Base-by-base conservation (phyloP, 35 echinoderm and acorn worm genomes). In the Amphiura filiformis region DNA sequence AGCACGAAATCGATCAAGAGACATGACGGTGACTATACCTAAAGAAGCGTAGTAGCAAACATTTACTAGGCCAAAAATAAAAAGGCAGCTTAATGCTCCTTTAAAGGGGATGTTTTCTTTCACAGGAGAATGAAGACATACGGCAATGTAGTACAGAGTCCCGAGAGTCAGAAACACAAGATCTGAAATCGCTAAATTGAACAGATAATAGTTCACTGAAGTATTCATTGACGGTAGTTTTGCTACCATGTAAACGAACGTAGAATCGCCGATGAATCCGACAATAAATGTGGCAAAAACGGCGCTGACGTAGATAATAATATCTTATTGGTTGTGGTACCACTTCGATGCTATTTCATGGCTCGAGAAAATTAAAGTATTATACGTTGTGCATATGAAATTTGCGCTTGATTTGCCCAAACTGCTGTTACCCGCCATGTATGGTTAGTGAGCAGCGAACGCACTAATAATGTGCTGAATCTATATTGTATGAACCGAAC, bases 1-100 rank as follows among this genome's bases (percentile, higher is more conserved):
- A 0, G 93, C 93, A 77, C 39, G 79, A 37, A 91, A 95, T 52
- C 93, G 40, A 47, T 95, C 93, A 33, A 91, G 77, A 0, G 93
- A 92, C 37, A 95, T 83, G 1, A 92, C 33, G 36, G 80, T 83
- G 22, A 95, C 82, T 14, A 87, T 52, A 44, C 84, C 65, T 23
- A 91, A 56, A 12, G 93, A 95, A 1, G 88, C 81, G 41, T 88
- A 92, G 77, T 95, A 91, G 1, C 82, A 79, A n/a, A 36, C 34
- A 91, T 85, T n/a, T n/a, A 31, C 65, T 32, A 33, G 88, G 44
- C 1, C 80, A 56, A 4, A 40, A 31, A 4, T 56, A 41, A 5
- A 81, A 52, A 7, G 79, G 18, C 38, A 92, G 9, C 80, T 35
- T 9, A 87, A 83, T 38, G 47, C 39, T 1, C 26, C 75, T 26